A percentile compares a stretch with the other conserved stretches of the same genome.
Evolutionary conservation across 2,888 invertebrate species (phyloP).

Genomic region (Cenopis cana): DNA sequence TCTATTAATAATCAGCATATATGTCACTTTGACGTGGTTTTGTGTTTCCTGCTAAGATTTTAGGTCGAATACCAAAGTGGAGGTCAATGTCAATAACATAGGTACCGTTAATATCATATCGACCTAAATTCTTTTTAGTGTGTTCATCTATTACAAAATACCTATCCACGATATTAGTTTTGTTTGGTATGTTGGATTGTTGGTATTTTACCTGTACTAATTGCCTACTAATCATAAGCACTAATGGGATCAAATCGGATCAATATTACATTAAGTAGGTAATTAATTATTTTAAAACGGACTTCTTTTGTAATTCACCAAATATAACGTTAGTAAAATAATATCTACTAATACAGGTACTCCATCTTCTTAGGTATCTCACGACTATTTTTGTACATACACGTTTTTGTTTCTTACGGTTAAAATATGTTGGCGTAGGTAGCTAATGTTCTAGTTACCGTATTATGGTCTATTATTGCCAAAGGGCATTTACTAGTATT

Average conservation of each 20-base stretch:
- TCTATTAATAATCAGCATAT: conserved; percentile 29
- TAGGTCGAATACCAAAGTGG: conserved; percentile 20
- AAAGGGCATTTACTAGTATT: too few relatives aligned
- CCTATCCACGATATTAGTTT: conserved; percentile 21
- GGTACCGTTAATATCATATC: background rate
- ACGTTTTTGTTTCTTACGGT: background rate
- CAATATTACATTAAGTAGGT: too few relatives aligned
- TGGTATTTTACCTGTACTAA: background rate
- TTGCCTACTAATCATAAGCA: too few relatives aligned
- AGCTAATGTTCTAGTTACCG: background rate
- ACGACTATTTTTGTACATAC: conserved; percentile 3
- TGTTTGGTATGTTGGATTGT: conserved; percentile 13
- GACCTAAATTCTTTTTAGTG: conserved; percentile 39
- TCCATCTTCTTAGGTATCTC: too few relatives aligned
- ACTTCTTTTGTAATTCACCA: too few relatives aligned
- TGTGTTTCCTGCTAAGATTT: conserved; percentile 40
- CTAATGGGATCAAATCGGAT: too few relatives aligned
- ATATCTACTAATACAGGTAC: too few relatives aligned
- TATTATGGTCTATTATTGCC: too few relatives aligned
- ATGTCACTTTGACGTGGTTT: conserved; percentile 44
- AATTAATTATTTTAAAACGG: background rate
- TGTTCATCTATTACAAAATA: conserved; percentile 15
- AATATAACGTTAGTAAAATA: background rate
- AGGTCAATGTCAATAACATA: background rate
- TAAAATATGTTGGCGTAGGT: background rate